These are phyloP conservation scores for Drosophila buzzatii DNA, from an alignment of 2,888 invertebrate species.

Conservation along the genomic window DNA sequence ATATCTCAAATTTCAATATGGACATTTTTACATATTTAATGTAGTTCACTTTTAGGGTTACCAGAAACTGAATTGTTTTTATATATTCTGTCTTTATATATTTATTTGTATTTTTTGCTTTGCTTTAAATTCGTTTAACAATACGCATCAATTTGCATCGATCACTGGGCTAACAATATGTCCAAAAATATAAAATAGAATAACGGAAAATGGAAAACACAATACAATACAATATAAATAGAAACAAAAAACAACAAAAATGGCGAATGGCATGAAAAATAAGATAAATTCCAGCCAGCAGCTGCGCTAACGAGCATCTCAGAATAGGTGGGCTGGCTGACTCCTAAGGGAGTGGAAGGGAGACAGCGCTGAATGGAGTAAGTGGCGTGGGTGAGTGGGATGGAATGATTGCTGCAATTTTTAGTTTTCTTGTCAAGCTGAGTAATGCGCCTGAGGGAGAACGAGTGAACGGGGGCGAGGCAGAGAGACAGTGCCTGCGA, in stretches of 20 bases:
- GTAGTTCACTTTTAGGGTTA: neutral
- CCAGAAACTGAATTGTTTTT: neutral
- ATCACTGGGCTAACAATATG: slow-evolving; percentile 75
- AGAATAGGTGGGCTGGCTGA: slow-evolving; percentile 35
- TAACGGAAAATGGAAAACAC: slow-evolving; percentile 21
- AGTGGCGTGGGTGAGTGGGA: neutral
- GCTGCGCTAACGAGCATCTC: slow-evolving; percentile 75
- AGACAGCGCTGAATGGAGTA: neutral
- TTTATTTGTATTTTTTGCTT: slow-evolving; percentile 11
- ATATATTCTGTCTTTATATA: neutral
- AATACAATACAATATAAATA: slow-evolving; percentile 22
- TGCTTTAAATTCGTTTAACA: slow-evolving; percentile 58
- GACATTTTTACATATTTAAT: slow-evolving; percentile 3
- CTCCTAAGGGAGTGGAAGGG: slow-evolving; percentile 5
- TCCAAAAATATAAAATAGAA: slow-evolving; percentile 55
- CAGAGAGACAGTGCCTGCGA: slow-evolving; percentile 29
- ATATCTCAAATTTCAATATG: neutral
- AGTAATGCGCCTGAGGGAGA: slow-evolving; percentile 39
- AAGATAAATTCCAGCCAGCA: slow-evolving; percentile 74
- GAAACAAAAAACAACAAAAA: slow-evolving; percentile 41
- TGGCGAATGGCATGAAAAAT: slow-evolving; percentile 61
- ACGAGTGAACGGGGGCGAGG: neutral
- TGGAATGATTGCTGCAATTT: slow-evolving; percentile 39
- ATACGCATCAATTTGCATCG: slow-evolving; percentile 78
- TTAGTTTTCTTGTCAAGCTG: slow-evolving; percentile 47